These are phyloP conservation scores for Pachyuromys duprasi DNA, from an alignment of 2,797 vertebrate genomes.

Conservation along the genomic window DNA sequence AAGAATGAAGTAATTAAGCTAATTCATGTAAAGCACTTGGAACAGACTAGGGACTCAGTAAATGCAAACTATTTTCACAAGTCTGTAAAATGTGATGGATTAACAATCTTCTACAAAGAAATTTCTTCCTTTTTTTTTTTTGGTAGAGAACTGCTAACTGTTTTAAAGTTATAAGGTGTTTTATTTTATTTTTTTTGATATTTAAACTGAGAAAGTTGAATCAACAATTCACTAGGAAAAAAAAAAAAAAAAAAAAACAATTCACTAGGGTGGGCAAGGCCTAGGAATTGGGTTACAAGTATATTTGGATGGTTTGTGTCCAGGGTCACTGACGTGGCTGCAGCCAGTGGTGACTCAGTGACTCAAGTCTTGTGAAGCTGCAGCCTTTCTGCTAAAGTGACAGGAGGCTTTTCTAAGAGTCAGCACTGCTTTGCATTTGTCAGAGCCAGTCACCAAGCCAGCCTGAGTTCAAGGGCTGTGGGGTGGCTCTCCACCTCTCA, in stretches of 20 bases:
- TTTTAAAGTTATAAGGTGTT: background rate
- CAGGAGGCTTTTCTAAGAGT: background rate
- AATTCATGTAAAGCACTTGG: background rate
- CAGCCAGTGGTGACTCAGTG: background rate
- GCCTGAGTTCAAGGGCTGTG: background rate
- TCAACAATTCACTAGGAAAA: background rate
- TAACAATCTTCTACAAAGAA: conserved; percentile 19
- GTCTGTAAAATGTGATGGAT: conserved; percentile 36
- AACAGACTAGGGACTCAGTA: conserved; percentile 23
- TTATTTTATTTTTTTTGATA: background rate
- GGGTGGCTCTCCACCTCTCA: background rate
- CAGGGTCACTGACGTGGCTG: background rate
- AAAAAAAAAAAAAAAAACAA: too few relatives aligned
- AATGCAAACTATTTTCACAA: background rate
- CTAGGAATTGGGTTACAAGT: background rate
- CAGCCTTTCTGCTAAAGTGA: background rate
- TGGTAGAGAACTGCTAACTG: background rate
- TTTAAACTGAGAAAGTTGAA: conserved; percentile 24
- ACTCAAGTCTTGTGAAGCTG: background rate
- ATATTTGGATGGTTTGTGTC: background rate
- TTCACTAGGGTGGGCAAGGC: background rate
- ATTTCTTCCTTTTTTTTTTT: background rate
- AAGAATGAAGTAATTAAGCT: too few relatives aligned
- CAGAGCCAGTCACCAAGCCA: background rate
- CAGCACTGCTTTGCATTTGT: background rate